Conservation (phyloP, 2,888 invertebrate species). For the Amiota minor region DNA sequence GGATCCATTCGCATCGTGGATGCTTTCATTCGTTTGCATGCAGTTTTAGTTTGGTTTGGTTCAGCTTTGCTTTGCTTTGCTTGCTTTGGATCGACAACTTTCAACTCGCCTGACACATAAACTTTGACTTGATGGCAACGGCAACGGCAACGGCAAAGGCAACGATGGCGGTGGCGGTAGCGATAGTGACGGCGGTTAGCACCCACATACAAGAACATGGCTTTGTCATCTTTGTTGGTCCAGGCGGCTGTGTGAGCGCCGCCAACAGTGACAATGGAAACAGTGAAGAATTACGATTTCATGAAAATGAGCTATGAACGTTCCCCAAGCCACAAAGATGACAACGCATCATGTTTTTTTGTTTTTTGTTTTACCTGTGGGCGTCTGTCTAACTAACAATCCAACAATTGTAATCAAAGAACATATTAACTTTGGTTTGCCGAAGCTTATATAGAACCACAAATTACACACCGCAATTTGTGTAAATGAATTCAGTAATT, state of each 20-base stretch:
- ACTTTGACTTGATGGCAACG: not conserved
- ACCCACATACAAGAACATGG: not conserved
- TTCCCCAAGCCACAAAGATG: not conserved
- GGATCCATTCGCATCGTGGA: not conserved
- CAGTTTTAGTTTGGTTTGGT: too few species aligned
- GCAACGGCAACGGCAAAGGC: not conserved
- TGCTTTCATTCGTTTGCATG: slow-evolving; percentile 7
- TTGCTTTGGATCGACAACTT: not conserved
- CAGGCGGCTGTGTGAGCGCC: not conserved
- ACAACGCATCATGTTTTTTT: too few species aligned
- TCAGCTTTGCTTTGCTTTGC: not conserved
- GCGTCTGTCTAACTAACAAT: too few species aligned
- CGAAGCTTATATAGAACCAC: too few species aligned
- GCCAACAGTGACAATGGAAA: not conserved
- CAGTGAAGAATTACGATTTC: slow-evolving; percentile 65
- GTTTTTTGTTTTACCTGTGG: too few species aligned
- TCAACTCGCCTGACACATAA: not conserved
- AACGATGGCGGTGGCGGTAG: not conserved
- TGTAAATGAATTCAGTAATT: too few species aligned
- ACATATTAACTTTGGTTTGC: too few species aligned
- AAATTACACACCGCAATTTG: too few species aligned
- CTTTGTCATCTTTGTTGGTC: not conserved
- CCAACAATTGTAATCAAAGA: too few species aligned
- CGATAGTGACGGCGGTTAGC: not conserved
- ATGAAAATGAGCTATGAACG: slow-evolving; percentile 66